Percentiles rank a stretch among this genome's conserved stretches.
These are phyloP conservation scores for Dione vanillae DNA, from an alignment of 2,888 invertebrate species.

Conservation along the genomic window DNA sequence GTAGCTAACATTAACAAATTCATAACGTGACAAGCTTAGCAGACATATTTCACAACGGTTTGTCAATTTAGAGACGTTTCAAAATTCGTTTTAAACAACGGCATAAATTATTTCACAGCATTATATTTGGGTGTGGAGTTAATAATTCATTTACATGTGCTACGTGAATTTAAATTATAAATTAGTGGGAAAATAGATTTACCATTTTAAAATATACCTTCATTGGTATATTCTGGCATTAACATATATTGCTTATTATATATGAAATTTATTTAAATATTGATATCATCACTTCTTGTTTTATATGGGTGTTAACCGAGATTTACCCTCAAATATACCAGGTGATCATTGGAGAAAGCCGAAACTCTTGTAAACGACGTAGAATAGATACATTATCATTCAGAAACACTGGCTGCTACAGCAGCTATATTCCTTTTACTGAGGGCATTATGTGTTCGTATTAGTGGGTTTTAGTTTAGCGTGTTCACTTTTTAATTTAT, in stretches of 20 bases:
- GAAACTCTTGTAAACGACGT: too few relatives aligned
- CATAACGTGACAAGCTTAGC: neutral
- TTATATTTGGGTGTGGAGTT: slow-evolving; percentile 24
- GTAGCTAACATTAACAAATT: neutral
- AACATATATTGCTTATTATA: neutral
- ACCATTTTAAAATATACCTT: slow-evolving; percentile 1
- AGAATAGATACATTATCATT: too few relatives aligned
- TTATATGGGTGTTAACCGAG: neutral
- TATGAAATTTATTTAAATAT: neutral
- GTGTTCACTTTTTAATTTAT: too few relatives aligned
- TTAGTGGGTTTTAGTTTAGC: too few relatives aligned
- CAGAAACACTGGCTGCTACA: too few relatives aligned
- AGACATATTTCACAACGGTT: neutral
- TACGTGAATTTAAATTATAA: slow-evolving; percentile 27
- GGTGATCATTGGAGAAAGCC: too few relatives aligned
- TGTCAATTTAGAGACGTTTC: slow-evolving; percentile 1
- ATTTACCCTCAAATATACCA: too few relatives aligned
- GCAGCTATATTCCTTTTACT: too few relatives aligned
- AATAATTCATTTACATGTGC: slow-evolving; percentile 30
- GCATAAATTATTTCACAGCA: slow-evolving; percentile 23
- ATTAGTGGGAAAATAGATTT: slow-evolving; percentile 22
- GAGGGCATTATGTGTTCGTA: too few relatives aligned
- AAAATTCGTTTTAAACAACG: slow-evolving; percentile 12
- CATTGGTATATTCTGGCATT: slow-evolving; percentile 6
- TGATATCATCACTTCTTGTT: neutral